A percentile compares a stretch with the other conserved stretches of the same genome.
These are phyloP conservation scores for Rotaria magnacalcarata DNA, from an alignment of 2,888 invertebrate genomes.

Conservation along the genomic window DNA sequence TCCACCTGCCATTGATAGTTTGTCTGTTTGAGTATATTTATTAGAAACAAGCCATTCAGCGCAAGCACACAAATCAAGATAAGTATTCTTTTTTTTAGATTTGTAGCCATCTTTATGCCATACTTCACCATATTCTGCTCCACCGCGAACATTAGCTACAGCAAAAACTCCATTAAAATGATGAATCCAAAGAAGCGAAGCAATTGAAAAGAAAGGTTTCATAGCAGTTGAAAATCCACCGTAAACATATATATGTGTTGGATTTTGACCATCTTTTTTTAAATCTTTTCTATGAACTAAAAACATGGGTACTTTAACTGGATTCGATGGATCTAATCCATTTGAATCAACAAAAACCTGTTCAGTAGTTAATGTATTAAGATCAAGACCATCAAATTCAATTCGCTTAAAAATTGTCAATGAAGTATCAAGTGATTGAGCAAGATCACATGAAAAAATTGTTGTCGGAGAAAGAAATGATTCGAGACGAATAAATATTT, in stretches of 20 bases:
- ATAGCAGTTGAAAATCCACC: slow-evolving; percentile 92
- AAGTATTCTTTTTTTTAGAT: slow-evolving; percentile 89
- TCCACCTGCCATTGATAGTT: slow-evolving; percentile 81
- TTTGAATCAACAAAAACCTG: slow-evolving; percentile 85
- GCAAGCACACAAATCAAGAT: slow-evolving; percentile 89
- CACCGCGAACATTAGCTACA: slow-evolving; percentile 76
- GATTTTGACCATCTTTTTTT: slow-evolving; percentile 68
- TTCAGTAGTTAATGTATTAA: slow-evolving; percentile 71
- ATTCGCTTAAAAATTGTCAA: slow-evolving; percentile 72
- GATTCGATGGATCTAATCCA: slow-evolving; percentile 47
- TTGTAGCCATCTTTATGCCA: slow-evolving; percentile 91
- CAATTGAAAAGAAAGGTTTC: slow-evolving; percentile 81
- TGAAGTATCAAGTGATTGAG: slow-evolving; percentile 61
- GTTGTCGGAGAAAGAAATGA: slow-evolving; percentile 84
- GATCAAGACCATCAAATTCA: slow-evolving; percentile 76
- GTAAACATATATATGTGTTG: slow-evolving; percentile 86
- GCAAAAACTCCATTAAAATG: slow-evolving; percentile 82
- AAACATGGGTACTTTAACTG: slow-evolving; percentile 86
- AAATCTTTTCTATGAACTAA: slow-evolving; percentile 68
- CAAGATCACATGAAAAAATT: slow-evolving; percentile 80
- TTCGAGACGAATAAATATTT: slow-evolving; percentile 83
- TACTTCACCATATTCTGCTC: slow-evolving; percentile 79
- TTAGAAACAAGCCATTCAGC: slow-evolving; percentile 78
- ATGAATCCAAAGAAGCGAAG: slow-evolving; percentile 79
- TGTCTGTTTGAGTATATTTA: slow-evolving; percentile 69